Percentiles rank a stretch among this genome's conserved stretches.
phyloP scores from a whole-genome alignment of 2,888 invertebrate genomes.

The Erynnis tages region DNA sequence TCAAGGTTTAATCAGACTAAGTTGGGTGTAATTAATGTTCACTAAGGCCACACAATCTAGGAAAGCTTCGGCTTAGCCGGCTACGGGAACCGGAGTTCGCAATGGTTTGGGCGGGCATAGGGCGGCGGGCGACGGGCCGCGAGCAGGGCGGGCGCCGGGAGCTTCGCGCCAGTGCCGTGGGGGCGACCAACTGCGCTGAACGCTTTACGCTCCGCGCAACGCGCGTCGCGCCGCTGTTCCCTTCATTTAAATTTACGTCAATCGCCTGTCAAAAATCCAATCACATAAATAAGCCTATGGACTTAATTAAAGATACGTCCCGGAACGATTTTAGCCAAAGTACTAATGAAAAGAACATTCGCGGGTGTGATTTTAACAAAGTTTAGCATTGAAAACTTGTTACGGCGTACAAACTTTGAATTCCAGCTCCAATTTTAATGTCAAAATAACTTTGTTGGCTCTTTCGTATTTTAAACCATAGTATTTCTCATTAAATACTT shows the following conservation, averaged over 20 bases:
- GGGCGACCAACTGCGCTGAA: conserved; percentile 57
- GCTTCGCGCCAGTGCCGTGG: conserved; percentile 58
- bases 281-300: conserved; percentile 30
- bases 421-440: conserved; percentile 3
- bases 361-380: conserved; percentile 17
- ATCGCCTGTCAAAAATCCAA: conserved; percentile 57
- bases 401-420: conserved; percentile 10
- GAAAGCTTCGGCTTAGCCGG: conserved; percentile 73
- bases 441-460: not conserved
- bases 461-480: not conserved
- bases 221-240: conserved; percentile 37
- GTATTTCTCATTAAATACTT: not conserved
- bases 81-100: conserved; percentile 63
- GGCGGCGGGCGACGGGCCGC: conserved; percentile 36
- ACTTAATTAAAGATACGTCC: conserved; percentile 29
- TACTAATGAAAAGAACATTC: conserved; percentile 1
- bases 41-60: conserved; percentile 79
- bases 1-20: conserved; percentile 81
- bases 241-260: conserved; percentile 62
- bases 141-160: conserved; percentile 33
- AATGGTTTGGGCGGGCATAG: conserved; percentile 45
- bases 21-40: conserved; percentile 81
- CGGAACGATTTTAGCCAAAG: conserved; percentile 9
- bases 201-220: conserved; percentile 45
- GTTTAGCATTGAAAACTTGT: conserved; percentile 19